Percentiles rank a stretch among this genome's conserved stretches.
phyloP scores from a whole-genome alignment of 2,797 vertebrate genomes.

The Pangasius macronema region DNA sequence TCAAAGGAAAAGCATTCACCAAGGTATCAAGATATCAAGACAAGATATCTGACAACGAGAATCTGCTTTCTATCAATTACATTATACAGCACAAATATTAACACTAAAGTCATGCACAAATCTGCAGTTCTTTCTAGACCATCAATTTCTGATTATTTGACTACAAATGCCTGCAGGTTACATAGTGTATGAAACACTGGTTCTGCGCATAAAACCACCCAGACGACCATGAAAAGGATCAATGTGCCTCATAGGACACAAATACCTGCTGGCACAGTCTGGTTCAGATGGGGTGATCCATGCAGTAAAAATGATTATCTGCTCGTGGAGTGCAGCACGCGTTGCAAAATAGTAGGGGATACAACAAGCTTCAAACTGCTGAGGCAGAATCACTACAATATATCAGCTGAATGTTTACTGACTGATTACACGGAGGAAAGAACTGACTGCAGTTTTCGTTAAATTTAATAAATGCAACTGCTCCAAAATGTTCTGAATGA shows the following conservation, averaged over 20 bases:
- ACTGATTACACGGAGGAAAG: constrained; percentile 12
- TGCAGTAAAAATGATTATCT: constrained; percentile 33
- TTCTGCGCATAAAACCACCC: neutral
- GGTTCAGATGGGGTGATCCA: constrained; percentile 16
- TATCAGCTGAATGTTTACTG: constrained; percentile 35
- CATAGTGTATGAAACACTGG: neutral
- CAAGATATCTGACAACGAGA: neutral
- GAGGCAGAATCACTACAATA: constrained; percentile 6
- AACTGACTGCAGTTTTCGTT: neutral
- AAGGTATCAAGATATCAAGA: neutral
- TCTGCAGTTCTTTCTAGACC: constrained; percentile 2
- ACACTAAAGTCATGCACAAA: neutral
- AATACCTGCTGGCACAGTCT: constrained; percentile 15
- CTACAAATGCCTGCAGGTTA: constrained; percentile 7
- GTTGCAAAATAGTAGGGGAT: neutral
- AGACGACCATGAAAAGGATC: constrained; percentile 13
- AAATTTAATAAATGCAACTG: constrained; percentile 4
- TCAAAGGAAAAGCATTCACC: neutral
- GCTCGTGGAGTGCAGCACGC: neutral
- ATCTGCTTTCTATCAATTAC: neutral
- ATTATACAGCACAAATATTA: constrained; percentile 14
- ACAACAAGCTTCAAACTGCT: neutral
- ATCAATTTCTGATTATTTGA: constrained; percentile 19
- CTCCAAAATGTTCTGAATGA: neutral
- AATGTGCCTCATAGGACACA: constrained; percentile 11